Percentiles rank a stretch among this genome's conserved stretches.
These are phyloP conservation scores for Aegypius monachus DNA, from an alignment of 2,113 vertebrate species.

Conservation along the genomic window DNA sequence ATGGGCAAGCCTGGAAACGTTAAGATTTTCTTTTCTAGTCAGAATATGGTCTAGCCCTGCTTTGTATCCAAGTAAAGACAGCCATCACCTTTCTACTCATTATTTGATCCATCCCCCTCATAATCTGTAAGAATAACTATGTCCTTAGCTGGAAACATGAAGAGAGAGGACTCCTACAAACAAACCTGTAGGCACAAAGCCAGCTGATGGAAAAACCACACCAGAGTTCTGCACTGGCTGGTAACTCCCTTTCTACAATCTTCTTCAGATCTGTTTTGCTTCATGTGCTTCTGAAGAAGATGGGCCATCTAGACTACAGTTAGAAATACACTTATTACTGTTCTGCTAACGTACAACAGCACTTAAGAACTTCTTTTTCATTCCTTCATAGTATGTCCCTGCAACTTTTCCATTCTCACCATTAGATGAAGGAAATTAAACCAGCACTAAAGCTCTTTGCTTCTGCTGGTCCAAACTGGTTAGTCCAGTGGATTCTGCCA, in stretches of 20 bases:
- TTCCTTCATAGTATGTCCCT: background rate
- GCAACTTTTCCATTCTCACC: background rate
- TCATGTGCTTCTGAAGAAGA: background rate
- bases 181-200: background rate
- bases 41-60: background rate
- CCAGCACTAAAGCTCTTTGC: background rate
- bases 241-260: background rate
- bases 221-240: background rate
- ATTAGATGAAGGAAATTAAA: background rate
- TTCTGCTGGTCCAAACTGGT: background rate
- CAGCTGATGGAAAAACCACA: background rate
- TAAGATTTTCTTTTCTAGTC: background rate
- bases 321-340: background rate
- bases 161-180: background rate
- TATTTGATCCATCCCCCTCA: background rate
- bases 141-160: background rate
- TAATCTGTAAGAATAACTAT: background rate
- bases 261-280: background rate
- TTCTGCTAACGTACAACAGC: background rate
- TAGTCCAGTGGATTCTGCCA: background rate
- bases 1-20: background rate
- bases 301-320: background rate
- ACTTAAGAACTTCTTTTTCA: background rate
- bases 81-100: background rate
- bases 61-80: background rate